Evolutionary conservation across 2,888 invertebrate genomes (phyloP), one percentile per base, ranked within the genome.

Genomic region (Xestia sexstrigata): DNA sequence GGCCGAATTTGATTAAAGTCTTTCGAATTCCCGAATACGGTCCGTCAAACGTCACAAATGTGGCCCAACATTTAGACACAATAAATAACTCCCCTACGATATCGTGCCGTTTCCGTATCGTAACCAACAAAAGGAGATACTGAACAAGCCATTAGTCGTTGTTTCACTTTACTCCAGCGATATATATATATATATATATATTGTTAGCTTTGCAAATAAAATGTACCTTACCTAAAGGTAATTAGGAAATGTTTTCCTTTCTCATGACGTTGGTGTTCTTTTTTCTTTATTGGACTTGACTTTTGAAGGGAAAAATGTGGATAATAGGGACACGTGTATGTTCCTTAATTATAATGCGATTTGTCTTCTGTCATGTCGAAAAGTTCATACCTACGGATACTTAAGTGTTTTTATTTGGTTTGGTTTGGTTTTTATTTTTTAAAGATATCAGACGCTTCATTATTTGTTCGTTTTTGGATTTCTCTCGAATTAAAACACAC

Each of bases 221-320:
- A 76, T 76, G 39, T 23, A 65, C n/a, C n/a, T 15, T 23, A 47
- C 8, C n/a, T 8, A 13, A 13, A 47, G 30, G 26, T 58, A 76
- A 76, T 39, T 76, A 66, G 9, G 65, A 15, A 76, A 58, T 58
- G 45, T 76, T 76, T 52, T 55, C 45, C 55, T 58, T 35, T 26
- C 17, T 30, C 52, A 26, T 11, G 4, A 45, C 30, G 30, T n/a
- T 30, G 17, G 39, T 6, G 23, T 9, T n/a, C 26, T 35, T 20
- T 62, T 30, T 20, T n/a, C 17, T 63, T 45, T 49, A 52, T 62
- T 63, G 20, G 13, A 39, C 15, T 63, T 20, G 30, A 15, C 30
- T 35, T 45, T 30, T 20, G 23, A 62, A 62, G 7, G 9, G n/a
- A 15, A 39, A 26, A 26, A 15, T 72, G 23, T 15, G 17, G n/a